Conservation (phyloP, 2,113 vertebrate species). For the Antechinus stuartii region DNA sequence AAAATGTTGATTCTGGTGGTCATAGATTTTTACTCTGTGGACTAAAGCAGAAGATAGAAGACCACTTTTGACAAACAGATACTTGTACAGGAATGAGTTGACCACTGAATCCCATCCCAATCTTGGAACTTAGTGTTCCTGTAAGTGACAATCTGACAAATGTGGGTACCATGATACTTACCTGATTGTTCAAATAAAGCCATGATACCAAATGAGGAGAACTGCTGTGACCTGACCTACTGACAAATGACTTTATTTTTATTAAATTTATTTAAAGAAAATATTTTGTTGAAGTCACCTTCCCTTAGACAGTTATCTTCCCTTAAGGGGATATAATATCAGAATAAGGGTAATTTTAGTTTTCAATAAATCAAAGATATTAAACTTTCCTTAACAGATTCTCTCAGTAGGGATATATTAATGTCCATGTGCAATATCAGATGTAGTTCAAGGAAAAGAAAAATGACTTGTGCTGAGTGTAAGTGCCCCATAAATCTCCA, state of each 20-base stretch:
- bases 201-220: not conserved
- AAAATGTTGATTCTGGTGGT: not conserved
- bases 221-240: not conserved
- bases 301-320: not conserved
- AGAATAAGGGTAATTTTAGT: not conserved
- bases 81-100: not conserved
- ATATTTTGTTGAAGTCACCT: not conserved
- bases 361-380: not conserved
- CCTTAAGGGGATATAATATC: not conserved
- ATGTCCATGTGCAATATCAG: not conserved
- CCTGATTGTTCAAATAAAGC: not conserved
- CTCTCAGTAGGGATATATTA: not conserved
- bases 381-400: not conserved
- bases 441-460: not conserved
- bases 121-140: not conserved
- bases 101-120: not conserved
- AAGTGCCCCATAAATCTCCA: not conserved
- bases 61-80: not conserved
- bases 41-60: not conserved
- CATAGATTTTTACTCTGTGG: not conserved
- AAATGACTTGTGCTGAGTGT: not conserved
- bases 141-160: not conserved
- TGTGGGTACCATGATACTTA: not conserved
- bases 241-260: not conserved
- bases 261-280: not conserved